A percentile compares a stretch with the other conserved stretches of the same genome.
Conservation (phyloP, 2,113 vertebrate species). For the Speoplatyrhinus poulsoni region DNA sequence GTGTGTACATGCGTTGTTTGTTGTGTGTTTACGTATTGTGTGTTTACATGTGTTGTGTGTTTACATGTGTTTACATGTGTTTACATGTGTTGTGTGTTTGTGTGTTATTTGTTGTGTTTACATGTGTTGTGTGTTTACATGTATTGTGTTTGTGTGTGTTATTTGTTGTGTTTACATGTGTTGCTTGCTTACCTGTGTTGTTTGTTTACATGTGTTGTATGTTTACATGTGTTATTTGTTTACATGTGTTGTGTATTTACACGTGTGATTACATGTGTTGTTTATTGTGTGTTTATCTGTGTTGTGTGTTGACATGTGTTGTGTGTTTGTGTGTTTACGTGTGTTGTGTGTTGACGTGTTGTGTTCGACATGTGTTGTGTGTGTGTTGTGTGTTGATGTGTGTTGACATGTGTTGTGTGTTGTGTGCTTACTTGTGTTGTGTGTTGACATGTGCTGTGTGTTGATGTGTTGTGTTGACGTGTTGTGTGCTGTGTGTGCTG, state of each 20-base stretch:
- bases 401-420: neutral
- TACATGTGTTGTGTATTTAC: conserved; percentile 4
- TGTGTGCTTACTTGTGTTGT: neutral
- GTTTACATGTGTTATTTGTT: conserved; percentile 1
- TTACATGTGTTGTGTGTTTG: neutral
- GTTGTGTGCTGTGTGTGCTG: conserved; percentile 29
- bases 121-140: neutral
- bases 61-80: neutral
- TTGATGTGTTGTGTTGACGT: conserved; percentile 20
- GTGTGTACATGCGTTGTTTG: conserved; percentile 3
- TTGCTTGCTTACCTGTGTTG: conserved; percentile 12
- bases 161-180: conserved; percentile 9
- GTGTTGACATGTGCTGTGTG: neutral
- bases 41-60: neutral
- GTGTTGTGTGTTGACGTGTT: too few species aligned
- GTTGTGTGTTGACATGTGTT: conserved; percentile 8
- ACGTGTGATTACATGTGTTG: conserved; percentile 5
- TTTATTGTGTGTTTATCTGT: neutral
- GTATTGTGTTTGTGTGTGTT: conserved; percentile 1
- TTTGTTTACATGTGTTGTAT: neutral
- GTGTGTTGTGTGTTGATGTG: conserved; percentile 1
- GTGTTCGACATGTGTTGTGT: neutral
- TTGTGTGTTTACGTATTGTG: neutral
- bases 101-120: neutral
- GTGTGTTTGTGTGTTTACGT: conserved; percentile 2